Percentiles rank a stretch among this genome's conserved stretches.
phyloP scores from a whole-genome alignment of 2,797 vertebrate species.

The Yasuhikotakia modesta region DNA sequence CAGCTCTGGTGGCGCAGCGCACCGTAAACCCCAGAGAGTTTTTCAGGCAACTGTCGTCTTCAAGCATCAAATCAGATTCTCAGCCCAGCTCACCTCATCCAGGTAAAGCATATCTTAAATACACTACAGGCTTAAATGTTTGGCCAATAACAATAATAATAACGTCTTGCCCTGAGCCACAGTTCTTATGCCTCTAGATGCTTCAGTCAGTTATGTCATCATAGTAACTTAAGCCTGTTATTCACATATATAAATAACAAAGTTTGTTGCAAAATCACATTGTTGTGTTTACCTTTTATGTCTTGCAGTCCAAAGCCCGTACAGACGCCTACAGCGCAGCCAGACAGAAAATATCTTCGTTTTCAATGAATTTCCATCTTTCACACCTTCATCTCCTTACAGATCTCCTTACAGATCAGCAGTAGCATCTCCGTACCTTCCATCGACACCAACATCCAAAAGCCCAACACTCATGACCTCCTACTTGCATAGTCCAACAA shows the following conservation, averaged over 20 bases:
- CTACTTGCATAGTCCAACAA: not conserved
- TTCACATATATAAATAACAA: not conserved
- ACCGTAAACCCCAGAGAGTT: constrained; percentile 64
- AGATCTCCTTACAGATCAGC: constrained; percentile 43
- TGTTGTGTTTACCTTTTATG: constrained; percentile 1
- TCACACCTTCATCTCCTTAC: constrained; percentile 5
- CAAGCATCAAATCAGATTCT: not conserved
- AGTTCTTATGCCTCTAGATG: too few species aligned
- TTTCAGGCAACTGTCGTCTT: constrained; percentile 61
- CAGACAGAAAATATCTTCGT: constrained; percentile 69
- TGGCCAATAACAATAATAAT: too few species aligned
- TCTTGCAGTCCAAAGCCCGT: constrained; percentile 55
- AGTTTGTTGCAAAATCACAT: not conserved
- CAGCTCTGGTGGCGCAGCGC: constrained; percentile 63
- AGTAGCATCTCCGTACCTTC: constrained; percentile 48
- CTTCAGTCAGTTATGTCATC: not conserved
- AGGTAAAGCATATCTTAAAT: constrained; percentile 31
- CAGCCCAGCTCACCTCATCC: constrained; percentile 39
- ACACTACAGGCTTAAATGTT: too few species aligned
- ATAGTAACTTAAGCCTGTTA: too few species aligned
- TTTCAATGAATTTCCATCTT: constrained; percentile 57
- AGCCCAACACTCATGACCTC: not conserved
- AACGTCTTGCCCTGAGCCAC: too few species aligned
- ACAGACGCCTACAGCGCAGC: constrained; percentile 68
- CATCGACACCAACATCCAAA: not conserved